A percentile compares a stretch with the other conserved stretches of the same genome.
phyloP scores from a whole-genome alignment of 2,888 invertebrate genomes.

The Chrysolina oricalcia region DNA sequence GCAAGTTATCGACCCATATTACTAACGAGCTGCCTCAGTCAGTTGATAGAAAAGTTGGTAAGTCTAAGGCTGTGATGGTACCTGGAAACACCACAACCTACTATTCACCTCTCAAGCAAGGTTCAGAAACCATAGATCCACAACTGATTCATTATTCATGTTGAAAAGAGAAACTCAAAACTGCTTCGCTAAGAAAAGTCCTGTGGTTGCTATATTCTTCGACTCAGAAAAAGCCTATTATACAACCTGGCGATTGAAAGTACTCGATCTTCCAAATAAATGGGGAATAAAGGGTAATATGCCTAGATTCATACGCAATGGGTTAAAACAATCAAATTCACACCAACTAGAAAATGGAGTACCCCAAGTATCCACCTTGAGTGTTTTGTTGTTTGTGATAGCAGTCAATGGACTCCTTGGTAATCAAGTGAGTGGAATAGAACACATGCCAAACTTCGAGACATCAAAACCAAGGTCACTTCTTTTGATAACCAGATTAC shows the following conservation, averaged over 20 bases:
- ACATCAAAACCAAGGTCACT: no score
- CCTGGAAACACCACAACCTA: no score
- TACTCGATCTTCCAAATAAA: no score
- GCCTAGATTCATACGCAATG: background rate
- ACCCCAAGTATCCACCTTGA: no score
- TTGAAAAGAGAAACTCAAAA: constrained; percentile 6
- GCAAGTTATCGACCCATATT: no score
- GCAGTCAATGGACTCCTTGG: constrained; percentile 19
- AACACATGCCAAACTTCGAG: no score
- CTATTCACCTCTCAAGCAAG: background rate
- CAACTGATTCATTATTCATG: background rate
- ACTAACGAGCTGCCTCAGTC: no score
- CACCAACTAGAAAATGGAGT: background rate
- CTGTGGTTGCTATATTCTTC: constrained; percentile 4
- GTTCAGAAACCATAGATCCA: background rate
- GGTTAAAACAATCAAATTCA: background rate
- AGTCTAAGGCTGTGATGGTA: no score
- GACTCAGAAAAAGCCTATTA: constrained; percentile 23
- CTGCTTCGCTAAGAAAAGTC: background rate
- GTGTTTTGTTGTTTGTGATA: constrained; percentile 4
- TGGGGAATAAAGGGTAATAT: background rate
- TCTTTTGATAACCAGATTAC: no score
- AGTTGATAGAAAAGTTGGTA: no score
- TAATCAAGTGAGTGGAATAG: no score
- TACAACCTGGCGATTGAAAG: background rate